Evolutionary conservation across 2,113 vertebrate species (phyloP), one percentile per base, ranked within the genome.

Genomic region (Platichthys flesus): DNA sequence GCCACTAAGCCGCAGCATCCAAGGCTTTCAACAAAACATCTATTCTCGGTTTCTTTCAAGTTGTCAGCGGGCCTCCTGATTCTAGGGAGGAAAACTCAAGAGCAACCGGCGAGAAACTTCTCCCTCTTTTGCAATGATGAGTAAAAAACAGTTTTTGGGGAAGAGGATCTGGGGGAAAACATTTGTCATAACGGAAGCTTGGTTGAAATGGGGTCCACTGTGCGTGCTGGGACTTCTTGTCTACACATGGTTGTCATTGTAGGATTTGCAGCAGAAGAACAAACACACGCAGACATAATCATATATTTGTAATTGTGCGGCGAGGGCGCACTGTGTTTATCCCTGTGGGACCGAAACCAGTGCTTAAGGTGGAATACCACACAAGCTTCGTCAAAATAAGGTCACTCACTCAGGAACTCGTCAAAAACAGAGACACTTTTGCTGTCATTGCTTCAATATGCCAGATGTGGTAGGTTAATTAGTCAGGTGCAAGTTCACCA

Each of bases 201-300:
- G 10, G 71, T 52, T 67, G 74, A 71, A 47, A 35, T 62, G 59
- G 72, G 40, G 77, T 82, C 65, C 60, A 20, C 65, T 31, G 67
- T 68, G 76, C 62, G 74, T 52, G 82, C 86, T 31, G 64, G 26
- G 28, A 67, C 77, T 56, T 71, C 79, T 63, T 18, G 74, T 77
- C 76, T 79, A 56, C 92, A 93, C 86, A 71, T 92, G 94, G 91
- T 91, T 90, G 71, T 89, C 81, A 89, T 91, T 91, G 87, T 79
- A 65, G 78, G 67, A 74, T 79, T 79, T 77, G 76, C 35, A 57
- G 68, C 64, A 67, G 31, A 35, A 76, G 24, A 88, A 79, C 40
- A 28, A 75, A 78, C 28, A 37, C 68, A 52, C 56, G 31, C 51
- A 71, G 45, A 81, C 69, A 35, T 40, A 70, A 16, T 55, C 74